phyloP scores from a whole-genome alignment of 2,797 vertebrate species.

The Lepilemur ruficaudatus region DNA sequence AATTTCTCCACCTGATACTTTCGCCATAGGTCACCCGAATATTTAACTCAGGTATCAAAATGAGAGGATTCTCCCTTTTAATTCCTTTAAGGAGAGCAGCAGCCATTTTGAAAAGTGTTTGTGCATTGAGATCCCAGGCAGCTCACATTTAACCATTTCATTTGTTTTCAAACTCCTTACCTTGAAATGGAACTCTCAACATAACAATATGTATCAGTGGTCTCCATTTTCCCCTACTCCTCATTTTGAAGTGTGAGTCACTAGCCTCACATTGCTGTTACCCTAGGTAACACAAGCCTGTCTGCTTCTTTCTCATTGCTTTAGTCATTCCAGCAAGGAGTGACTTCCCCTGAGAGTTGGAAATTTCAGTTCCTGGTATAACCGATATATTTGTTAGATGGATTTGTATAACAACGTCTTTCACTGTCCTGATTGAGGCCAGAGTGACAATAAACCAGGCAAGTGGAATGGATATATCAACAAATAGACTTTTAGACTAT shows the following conservation, averaged over 20 bases:
- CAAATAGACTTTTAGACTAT: slow-evolving; percentile 29
- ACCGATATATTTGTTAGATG: slow-evolving; percentile 15
- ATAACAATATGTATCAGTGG: slow-evolving; percentile 7
- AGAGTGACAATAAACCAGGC: slow-evolving; percentile 4
- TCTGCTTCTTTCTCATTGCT: slow-evolving; percentile 12
- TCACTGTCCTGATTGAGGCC: neutral
- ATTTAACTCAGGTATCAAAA: slow-evolving; percentile 13
- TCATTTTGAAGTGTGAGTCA: slow-evolving; percentile 38
- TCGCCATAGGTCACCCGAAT: neutral
- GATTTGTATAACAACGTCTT: neutral
- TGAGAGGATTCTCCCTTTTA: slow-evolving; percentile 1
- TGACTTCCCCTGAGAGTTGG: slow-evolving; percentile 16
- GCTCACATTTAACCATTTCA: neutral
- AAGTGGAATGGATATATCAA: neutral
- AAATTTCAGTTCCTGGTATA: slow-evolving; percentile 39
- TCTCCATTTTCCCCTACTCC: neutral
- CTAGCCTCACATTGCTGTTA: slow-evolving; percentile 1
- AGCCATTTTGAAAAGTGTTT: neutral
- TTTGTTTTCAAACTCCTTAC: slow-evolving; percentile 43
- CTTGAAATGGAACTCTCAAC: slow-evolving; percentile 22
- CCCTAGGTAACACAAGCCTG: neutral
- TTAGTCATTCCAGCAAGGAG: slow-evolving; percentile 16
- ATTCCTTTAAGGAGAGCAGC: neutral
- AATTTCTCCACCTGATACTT: neutral
- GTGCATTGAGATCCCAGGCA: neutral